Percentiles rank a stretch among this genome's conserved stretches.
These are phyloP conservation scores for Ciconia maguari DNA, from an alignment of 2,113 vertebrate genomes.

Conservation along the genomic window DNA sequence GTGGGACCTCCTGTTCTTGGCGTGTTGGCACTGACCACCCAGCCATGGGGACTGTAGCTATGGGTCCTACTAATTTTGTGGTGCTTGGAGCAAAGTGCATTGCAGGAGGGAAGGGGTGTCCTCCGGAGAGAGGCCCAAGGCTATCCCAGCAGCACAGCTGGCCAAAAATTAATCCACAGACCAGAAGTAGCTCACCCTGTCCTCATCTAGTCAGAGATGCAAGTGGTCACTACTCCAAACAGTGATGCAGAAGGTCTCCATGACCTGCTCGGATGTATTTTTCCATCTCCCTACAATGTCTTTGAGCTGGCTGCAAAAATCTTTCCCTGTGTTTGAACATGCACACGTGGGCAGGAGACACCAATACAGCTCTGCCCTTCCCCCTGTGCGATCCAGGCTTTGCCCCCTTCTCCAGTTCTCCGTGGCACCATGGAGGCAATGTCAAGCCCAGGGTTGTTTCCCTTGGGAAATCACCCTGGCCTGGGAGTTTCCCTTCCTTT, in stretches of 20 bases:
- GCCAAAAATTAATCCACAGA: not conserved
- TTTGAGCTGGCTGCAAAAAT: not conserved
- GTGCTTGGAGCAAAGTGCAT: not conserved
- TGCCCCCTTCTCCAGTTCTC: not conserved
- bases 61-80: not conserved
- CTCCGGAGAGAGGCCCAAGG: not conserved
- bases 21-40: not conserved
- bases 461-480: not conserved
- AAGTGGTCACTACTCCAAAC: not conserved
- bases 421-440: rapidly evolving
- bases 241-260: not conserved
- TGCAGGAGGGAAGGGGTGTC: not conserved
- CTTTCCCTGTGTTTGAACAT: not conserved
- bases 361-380: not conserved
- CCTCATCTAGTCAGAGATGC: not conserved
- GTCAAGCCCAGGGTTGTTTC: not conserved
- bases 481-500: not conserved
- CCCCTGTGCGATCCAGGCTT: not conserved
- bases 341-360: not conserved
- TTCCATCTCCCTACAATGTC: not conserved
- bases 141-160: not conserved
- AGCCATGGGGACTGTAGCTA: not conserved
- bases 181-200: not conserved
- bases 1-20: not conserved
- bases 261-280: not conserved